Evolutionary conservation across 2,888 invertebrate species (phyloP).

Genomic region (Cosmopolites sordidus): DNA sequence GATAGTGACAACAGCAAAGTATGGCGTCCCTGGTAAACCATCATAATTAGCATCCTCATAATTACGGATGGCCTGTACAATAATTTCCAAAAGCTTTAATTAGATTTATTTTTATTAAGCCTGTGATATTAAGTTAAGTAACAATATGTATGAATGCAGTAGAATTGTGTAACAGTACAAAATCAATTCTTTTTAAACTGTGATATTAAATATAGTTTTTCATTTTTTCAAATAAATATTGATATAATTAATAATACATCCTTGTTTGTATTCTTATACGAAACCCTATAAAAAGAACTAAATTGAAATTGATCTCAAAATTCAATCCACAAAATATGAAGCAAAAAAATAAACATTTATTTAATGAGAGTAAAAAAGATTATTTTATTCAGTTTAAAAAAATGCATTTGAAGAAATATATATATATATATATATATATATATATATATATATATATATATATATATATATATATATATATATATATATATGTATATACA

Average conservation of each 20-base stretch:
- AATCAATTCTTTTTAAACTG: background rate
- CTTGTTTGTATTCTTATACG: no score
- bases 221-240: background rate
- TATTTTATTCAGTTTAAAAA: no score
- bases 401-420: no score
- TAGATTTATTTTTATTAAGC: background rate
- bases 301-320: no score
- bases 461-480: no score
- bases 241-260: background rate
- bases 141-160: background rate
- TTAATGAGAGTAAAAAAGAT: no score
- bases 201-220: background rate
- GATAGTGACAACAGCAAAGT: slow-evolving; percentile 54
- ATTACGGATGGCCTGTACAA: background rate
- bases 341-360: no score
- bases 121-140: background rate
- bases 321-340: no score
- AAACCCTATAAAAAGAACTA: no score
- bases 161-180: background rate
- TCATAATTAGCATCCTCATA: background rate
- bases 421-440: no score
- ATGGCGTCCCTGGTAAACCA: slow-evolving; percentile 57
- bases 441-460: no score
- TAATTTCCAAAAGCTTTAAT: background rate
- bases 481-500: no score